Evolutionary conservation across 2,797 vertebrate genomes (phyloP).

Genomic region (Cynodonichthys magdalenae): DNA sequence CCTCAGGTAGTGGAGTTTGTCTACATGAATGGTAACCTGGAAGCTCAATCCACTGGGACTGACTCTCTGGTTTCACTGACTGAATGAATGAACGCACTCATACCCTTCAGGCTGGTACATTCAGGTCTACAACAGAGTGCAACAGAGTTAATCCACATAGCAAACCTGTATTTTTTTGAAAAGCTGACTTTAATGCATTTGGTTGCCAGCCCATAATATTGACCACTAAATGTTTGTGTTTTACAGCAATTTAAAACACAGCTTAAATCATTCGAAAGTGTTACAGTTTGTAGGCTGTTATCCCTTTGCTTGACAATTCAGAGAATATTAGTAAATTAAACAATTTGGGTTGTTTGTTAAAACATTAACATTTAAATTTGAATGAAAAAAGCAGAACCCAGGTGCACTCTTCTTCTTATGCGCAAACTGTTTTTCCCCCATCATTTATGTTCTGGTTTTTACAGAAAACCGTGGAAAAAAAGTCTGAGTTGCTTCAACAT

Average conservation of each 20-base stretch:
- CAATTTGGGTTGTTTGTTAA: too few relatives aligned
- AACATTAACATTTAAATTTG: not conserved
- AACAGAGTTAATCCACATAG: conserved; percentile 23
- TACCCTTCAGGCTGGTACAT: conserved; percentile 12
- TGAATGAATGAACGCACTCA: conserved; percentile 28
- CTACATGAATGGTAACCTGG: conserved; percentile 52
- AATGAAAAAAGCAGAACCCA: too few relatives aligned
- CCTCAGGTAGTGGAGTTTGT: conserved; percentile 29
- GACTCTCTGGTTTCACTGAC: conserved; percentile 28
- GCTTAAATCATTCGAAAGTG: not conserved
- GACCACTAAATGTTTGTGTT: conserved; percentile 12
- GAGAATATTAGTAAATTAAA: too few relatives aligned
- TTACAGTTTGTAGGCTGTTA: not conserved
- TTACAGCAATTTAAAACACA: not conserved
- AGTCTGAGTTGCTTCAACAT: conserved; percentile 17
- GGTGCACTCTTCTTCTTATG: not conserved
- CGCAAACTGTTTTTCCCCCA: not conserved
- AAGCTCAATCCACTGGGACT: conserved; percentile 33
- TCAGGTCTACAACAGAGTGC: conserved; percentile 21
- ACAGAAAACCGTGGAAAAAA: not conserved
- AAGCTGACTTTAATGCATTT: not conserved
- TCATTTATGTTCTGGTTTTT: not conserved
- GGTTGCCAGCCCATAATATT: conserved; percentile 1
- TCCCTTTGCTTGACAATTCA: too few relatives aligned
- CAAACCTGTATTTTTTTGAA: conserved; percentile 28